A percentile compares a stretch with the other conserved stretches of the same genome.
Evolutionary conservation across 1,140 invertebrate species (phyloP).

Genomic region (Drosophila subobscura): DNA sequence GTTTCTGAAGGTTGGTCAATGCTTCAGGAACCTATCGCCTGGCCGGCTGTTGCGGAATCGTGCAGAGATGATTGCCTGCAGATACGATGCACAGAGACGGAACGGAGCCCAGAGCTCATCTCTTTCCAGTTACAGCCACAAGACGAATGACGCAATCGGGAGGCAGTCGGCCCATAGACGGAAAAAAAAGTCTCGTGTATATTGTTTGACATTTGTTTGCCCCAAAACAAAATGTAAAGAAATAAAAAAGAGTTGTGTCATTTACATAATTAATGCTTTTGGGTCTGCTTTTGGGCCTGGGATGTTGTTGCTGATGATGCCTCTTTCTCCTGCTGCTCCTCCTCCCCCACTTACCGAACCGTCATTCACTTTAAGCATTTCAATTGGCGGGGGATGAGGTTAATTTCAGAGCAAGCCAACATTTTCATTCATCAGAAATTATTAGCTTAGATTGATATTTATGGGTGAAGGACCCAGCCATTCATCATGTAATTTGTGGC

Average conservation of each 20-base stretch:
- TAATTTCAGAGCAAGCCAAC: conserved; percentile 28
- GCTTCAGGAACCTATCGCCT: conserved; percentile 46
- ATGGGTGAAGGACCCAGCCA: conserved; percentile 17
- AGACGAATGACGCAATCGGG: conserved; percentile 63
- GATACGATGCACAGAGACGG: conserved; percentile 33
- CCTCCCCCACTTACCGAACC: background rate
- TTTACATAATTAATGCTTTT: conserved; percentile 63
- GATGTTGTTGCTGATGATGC: background rate
- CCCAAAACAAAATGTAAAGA: background rate
- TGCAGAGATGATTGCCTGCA: conserved; percentile 54
- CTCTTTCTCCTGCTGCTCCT: background rate
- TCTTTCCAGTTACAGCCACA: conserved; percentile 18
- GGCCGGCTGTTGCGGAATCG: conserved; percentile 51
- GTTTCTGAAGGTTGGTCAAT: conserved; percentile 50
- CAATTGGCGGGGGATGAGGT: conserved; percentile 49
- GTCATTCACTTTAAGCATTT: conserved; percentile 42
- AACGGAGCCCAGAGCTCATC: conserved; percentile 24
- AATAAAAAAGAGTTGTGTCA: conserved; percentile 54
- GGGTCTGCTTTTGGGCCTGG: conserved; percentile 13
- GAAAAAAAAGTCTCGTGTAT: conserved; percentile 33
- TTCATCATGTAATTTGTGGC: conserved; percentile 3
- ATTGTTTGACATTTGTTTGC: conserved; percentile 17
- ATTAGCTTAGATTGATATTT: conserved; percentile 53
- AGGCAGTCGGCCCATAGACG: conserved; percentile 4
- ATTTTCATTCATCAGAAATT: conserved; percentile 30